These are phyloP conservation scores for Zaprionus kolodkinae DNA, from an alignment of 1,140 invertebrate genomes.

Conservation along the genomic window DNA sequence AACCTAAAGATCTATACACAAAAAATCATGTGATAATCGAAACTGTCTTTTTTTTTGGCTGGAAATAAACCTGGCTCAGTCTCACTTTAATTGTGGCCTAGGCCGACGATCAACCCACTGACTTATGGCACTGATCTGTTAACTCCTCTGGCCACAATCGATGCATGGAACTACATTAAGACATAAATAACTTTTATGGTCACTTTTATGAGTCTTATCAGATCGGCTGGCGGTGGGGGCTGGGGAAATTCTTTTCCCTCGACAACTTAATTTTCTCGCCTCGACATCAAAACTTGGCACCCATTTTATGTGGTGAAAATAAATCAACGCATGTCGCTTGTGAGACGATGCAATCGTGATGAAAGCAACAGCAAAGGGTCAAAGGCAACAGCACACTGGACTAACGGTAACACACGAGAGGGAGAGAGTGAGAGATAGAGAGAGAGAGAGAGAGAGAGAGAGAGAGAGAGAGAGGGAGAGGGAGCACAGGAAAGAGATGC, in stretches of 20 bases:
- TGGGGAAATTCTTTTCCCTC: conserved; percentile 18
- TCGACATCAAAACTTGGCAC: conserved; percentile 57
- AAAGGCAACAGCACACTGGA: conserved; percentile 59
- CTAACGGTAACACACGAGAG: conserved; percentile 57
- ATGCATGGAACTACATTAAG: conserved; percentile 37
- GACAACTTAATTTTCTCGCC: conserved; percentile 81
- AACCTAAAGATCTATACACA: neutral
- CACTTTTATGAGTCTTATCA: conserved; percentile 64
- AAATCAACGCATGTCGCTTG: conserved; percentile 65
- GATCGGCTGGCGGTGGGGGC: conserved; percentile 23
- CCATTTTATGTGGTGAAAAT: conserved; percentile 60
- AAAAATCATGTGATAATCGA: neutral
- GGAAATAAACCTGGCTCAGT: neutral
- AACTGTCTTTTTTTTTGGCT: neutral
- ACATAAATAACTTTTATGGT: conserved; percentile 74
- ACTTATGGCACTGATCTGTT: conserved; percentile 61
- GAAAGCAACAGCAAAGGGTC: conserved; percentile 62
- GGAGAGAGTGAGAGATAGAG: conserved; percentile 11
- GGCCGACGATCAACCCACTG: conserved; percentile 50
- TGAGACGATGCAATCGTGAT: conserved; percentile 53
- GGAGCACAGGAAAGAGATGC: conserved; percentile 29
- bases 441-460: conserved; percentile 2
- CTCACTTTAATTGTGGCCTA: conserved; percentile 13
- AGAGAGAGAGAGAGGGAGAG: neutral
- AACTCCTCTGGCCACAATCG: conserved; percentile 55